Evolutionary conservation across 2,113 vertebrate genomes (phyloP).

Genomic region (Tetrao urogallus): DNA sequence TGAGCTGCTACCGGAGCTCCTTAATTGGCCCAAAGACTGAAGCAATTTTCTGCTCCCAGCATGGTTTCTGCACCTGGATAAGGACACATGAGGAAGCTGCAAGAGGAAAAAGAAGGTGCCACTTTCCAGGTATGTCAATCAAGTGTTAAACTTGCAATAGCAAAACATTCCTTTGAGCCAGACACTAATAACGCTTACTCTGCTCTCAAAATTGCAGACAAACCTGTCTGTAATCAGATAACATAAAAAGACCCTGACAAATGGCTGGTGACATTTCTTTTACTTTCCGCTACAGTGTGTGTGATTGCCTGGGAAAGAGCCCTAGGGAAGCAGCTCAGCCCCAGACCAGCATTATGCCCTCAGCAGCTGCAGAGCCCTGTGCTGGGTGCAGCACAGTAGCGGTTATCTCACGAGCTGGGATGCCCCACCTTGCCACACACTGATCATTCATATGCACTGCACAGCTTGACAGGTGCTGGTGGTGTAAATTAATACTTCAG

Average conservation of each 20-base stretch:
- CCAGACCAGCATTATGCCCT: background rate
- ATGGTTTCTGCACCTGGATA: background rate
- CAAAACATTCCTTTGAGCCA: conserved; percentile 30
- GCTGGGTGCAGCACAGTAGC: background rate
- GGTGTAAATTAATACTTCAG: background rate
- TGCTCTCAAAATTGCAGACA: conserved; percentile 44
- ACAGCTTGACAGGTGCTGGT: background rate
- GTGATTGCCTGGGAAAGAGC: background rate
- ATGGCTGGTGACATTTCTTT: conserved; percentile 33
- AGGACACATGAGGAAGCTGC: background rate
- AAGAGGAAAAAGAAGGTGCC: background rate
- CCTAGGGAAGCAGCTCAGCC: background rate
- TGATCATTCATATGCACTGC: accelerated
- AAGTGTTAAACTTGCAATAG: conserved; percentile 8
- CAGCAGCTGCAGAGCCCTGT: background rate
- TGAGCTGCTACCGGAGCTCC: background rate
- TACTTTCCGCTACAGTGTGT: background rate
- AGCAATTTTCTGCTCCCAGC: background rate
- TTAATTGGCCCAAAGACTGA: background rate
- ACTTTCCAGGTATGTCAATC: conserved; percentile 22
- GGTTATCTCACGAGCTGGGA: background rate
- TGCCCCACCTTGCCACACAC: background rate
- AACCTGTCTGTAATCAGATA: conserved; percentile 60
- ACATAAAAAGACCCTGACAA: background rate
- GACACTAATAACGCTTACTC: conserved; percentile 27